These are phyloP conservation scores for Triops longicaudatus DNA, from an alignment of 1,140 invertebrate genomes.

Conservation along the genomic window DNA sequence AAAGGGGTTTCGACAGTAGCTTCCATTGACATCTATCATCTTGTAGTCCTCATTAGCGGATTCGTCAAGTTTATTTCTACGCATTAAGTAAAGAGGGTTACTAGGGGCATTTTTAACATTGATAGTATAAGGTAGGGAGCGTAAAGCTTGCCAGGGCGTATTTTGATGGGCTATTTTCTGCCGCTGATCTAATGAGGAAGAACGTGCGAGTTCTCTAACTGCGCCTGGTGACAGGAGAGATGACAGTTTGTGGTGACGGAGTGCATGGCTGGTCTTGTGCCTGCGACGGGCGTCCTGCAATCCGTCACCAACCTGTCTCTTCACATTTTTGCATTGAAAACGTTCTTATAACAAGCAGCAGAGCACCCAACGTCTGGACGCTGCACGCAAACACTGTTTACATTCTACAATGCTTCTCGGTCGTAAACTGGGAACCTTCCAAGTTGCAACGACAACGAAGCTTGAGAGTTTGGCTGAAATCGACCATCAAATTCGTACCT, in stretches of 20 bases:
- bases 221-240: not conserved
- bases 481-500: no score
- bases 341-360: not conserved
- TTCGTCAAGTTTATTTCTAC: not conserved
- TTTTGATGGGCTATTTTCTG: conserved; percentile 1
- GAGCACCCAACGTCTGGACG: conserved; percentile 1
- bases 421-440: no score
- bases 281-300: conserved; percentile 13
- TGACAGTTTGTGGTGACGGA: conserved; percentile 14
- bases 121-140: no score
- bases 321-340: not conserved
- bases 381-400: not conserved
- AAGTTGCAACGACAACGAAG: no score
- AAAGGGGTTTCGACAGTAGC: not conserved
- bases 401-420: not conserved
- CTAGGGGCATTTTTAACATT: no score
- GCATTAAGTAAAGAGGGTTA: not conserved
- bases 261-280: conserved; percentile 2
- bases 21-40: conserved; percentile 8
- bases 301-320: conserved; percentile 5
- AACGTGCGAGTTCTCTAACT: conserved; percentile 3
- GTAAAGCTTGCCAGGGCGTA: not conserved
- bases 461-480: no score
- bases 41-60: conserved; percentile 2
- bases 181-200: conserved; percentile 11